A percentile compares a stretch with the other conserved stretches of the same genome.
These are phyloP conservation scores for Amorpha juglandis DNA, from an alignment of 2,888 invertebrate species.

Conservation along the genomic window DNA sequence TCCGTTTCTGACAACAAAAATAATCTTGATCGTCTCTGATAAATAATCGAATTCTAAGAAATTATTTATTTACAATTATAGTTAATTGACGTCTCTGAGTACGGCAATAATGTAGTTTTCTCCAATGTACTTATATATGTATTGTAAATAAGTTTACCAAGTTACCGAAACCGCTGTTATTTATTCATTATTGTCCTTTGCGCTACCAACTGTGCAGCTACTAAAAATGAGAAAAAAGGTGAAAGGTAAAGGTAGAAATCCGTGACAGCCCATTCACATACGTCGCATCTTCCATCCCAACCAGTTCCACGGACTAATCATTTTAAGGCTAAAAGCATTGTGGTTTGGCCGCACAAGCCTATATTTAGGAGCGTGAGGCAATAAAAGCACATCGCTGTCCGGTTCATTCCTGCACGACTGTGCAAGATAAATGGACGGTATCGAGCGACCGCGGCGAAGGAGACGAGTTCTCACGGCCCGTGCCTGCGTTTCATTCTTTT, in stretches of 20 bases:
- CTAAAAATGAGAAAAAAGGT: background rate
- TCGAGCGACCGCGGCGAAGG: conserved; percentile 63
- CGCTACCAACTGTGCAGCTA: too few species aligned
- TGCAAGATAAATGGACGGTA: conserved; percentile 81
- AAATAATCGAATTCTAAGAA: too few species aligned
- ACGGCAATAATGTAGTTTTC: too few species aligned
- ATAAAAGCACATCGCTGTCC: conserved; percentile 80
- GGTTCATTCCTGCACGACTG: conserved; percentile 81
- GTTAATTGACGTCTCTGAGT: too few species aligned
- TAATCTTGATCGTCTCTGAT: too few species aligned
- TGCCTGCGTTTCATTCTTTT: conserved; percentile 76
- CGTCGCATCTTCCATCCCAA: conserved; percentile 45
- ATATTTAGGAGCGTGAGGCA: conserved; percentile 81
- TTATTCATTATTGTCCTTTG: conserved; percentile 1
- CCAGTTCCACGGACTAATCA: conserved; percentile 61
- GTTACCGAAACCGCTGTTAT: background rate
- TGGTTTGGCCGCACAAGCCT: conserved; percentile 70
- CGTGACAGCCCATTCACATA: conserved; percentile 24
- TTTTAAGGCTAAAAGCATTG: conserved; percentile 71
- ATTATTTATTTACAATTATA: too few species aligned
- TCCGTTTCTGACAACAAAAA: too few species aligned
- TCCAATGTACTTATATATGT: too few species aligned
- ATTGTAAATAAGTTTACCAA: too few species aligned
- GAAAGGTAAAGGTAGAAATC: conserved; percentile 30
- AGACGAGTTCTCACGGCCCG: conserved; percentile 83